These are phyloP conservation scores for Spondyliosoma cantharus DNA, from an alignment of 2,797 vertebrate genomes.

Conservation along the genomic window DNA sequence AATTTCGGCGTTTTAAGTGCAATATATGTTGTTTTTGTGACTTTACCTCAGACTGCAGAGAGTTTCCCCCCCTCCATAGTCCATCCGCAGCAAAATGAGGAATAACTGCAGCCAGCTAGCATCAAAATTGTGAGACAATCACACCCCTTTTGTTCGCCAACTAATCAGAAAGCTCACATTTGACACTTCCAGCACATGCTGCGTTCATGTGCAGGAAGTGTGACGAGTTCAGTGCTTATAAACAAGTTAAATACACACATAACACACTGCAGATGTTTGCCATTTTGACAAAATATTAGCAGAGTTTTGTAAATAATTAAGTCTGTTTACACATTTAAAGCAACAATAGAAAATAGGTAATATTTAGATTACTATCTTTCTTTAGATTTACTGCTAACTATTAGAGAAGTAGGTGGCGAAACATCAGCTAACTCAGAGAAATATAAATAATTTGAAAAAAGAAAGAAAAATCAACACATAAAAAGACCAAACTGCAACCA, in stretches of 20 bases:
- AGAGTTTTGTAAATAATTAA: background rate
- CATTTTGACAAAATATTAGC: too few species aligned
- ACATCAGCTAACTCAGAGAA: background rate
- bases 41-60: slow-evolving; percentile 32
- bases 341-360: too few species aligned
- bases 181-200: background rate
- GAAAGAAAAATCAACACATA: background rate
- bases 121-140: slow-evolving; percentile 39
- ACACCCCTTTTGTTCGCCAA: slow-evolving; percentile 65
- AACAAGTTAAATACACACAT: slow-evolving; percentile 10
- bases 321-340: background rate
- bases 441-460: background rate
- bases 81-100: background rate
- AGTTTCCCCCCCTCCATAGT: slow-evolving; percentile 1
- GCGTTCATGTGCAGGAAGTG: slow-evolving; percentile 24
- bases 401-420: background rate
- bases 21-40: background rate
- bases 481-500: background rate
- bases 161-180: slow-evolving; percentile 70
- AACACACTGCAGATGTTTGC: background rate
- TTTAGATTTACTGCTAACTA: too few species aligned
- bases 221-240: background rate
- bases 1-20: background rate
- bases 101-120: background rate
- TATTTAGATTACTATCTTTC: too few species aligned